Conservation (phyloP, 2,113 vertebrate genomes). For the Amia ocellicauda region DNA sequence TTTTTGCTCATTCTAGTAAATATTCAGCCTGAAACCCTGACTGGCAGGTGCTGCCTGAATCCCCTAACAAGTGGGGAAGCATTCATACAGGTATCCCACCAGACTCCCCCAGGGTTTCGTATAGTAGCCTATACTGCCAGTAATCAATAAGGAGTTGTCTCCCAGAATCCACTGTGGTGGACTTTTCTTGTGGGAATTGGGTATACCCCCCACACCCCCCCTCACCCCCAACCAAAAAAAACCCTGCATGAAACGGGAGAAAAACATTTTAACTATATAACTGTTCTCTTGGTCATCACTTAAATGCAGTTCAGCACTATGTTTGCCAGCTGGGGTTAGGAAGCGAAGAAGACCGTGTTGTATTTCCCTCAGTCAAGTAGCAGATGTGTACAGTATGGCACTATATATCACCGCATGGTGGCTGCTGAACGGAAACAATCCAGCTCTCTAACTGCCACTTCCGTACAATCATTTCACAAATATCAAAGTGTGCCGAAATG, state of each 20-base stretch:
- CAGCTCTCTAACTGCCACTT: background rate
- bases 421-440: background rate
- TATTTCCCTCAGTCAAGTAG: background rate
- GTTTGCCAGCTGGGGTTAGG: background rate
- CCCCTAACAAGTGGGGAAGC: background rate
- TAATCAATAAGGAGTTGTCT: no score
- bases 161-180: slow-evolving; percentile 8
- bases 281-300: background rate
- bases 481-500: background rate
- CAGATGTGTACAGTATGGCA: background rate
- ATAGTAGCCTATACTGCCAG: no score
- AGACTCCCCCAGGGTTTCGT: no score
- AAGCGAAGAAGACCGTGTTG: background rate
- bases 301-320: background rate
- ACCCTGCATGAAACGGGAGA: background rate
- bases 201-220: slow-evolving; percentile 8
- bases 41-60: background rate
- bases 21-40: background rate
- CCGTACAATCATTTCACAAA: slow-evolving; percentile 5
- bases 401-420: background rate
- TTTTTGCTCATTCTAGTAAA: no score
- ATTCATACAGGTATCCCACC: background rate
- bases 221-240: slow-evolving; percentile 8
- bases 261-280: slow-evolving; percentile 17
- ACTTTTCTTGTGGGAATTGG: slow-evolving; percentile 1